phyloP scores from a whole-genome alignment of 2,113 vertebrate genomes.

The Phrynocephalus versicolor region DNA sequence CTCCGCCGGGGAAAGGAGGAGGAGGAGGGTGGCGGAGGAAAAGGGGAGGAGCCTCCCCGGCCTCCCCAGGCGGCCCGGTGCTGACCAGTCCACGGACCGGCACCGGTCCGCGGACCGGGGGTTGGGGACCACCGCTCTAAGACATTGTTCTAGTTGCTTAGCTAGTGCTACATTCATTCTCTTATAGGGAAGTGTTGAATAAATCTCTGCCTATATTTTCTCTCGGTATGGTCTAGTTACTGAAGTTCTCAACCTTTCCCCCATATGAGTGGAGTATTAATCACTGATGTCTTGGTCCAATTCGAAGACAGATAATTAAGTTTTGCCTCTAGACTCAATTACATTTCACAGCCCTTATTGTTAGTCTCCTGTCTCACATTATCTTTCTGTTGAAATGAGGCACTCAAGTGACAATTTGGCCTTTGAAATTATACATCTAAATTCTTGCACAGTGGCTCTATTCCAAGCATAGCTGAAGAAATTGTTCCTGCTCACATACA shows the following conservation, averaged over 20 bases:
- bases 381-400: constrained; percentile 27
- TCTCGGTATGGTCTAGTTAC: constrained; percentile 5
- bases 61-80: no score
- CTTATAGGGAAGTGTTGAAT: not conserved
- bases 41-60: no score
- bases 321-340: constrained; percentile 38
- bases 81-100: no score
- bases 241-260: constrained; percentile 22
- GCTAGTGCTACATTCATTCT: not conserved
- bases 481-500: constrained; percentile 22
- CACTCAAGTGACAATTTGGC: constrained; percentile 36
- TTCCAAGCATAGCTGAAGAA: constrained; percentile 9
- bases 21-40: no score
- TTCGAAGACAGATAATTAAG: constrained; percentile 50
- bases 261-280: constrained; percentile 32
- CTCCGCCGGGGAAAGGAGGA: no score
- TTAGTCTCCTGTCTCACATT: constrained; percentile 37
- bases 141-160: not conserved
- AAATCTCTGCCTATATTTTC: not conserved
- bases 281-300: constrained; percentile 31
- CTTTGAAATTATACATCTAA: not conserved
- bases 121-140: no score
- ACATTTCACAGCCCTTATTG: constrained; percentile 38
- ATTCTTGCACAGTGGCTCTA: not conserved
- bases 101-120: no score